Conservation (phyloP, 1,140 invertebrate genomes). For the Rhyzopertha dominica region DNA sequence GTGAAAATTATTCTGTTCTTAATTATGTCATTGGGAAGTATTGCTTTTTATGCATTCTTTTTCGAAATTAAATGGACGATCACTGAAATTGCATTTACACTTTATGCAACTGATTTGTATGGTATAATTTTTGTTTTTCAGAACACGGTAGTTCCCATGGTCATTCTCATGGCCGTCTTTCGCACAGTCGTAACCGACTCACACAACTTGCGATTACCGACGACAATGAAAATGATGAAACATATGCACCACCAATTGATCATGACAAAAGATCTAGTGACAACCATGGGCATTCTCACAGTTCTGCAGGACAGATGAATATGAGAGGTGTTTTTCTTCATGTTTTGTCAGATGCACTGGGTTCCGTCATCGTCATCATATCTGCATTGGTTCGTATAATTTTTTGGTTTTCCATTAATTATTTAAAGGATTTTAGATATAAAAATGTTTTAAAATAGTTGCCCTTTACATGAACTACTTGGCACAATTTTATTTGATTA, state of each 20-base stretch:
- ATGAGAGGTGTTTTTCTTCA: conserved; percentile 98
- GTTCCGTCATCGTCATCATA: conserved; percentile 94
- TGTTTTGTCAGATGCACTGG: conserved; percentile 91
- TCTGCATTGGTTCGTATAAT: conserved; percentile 65
- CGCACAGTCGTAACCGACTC: conserved; percentile 56
- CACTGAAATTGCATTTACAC: not conserved
- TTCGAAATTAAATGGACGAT: not conserved
- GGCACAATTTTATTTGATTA: too few relatives aligned
- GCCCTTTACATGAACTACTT: too few relatives aligned
- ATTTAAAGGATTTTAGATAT: too few relatives aligned
- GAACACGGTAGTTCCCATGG: conserved; percentile 72
- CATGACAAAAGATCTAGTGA: conserved; percentile 25
- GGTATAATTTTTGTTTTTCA: conserved; percentile 44
- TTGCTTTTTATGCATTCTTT: too few relatives aligned
- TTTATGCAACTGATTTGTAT: not conserved
- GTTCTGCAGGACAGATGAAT: conserved; percentile 81
- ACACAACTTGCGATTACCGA: conserved; percentile 64
- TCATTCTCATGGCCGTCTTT: conserved; percentile 63
- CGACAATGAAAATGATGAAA: conserved; percentile 76
- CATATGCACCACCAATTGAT: conserved; percentile 49
- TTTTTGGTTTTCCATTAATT: not conserved
- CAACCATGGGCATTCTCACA: conserved; percentile 51
- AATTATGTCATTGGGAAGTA: too few relatives aligned
- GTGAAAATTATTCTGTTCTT: too few relatives aligned
- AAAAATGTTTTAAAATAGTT: too few relatives aligned